Conservation (phyloP, 2,888 invertebrate genomes). For the Steromphala cineraria region DNA sequence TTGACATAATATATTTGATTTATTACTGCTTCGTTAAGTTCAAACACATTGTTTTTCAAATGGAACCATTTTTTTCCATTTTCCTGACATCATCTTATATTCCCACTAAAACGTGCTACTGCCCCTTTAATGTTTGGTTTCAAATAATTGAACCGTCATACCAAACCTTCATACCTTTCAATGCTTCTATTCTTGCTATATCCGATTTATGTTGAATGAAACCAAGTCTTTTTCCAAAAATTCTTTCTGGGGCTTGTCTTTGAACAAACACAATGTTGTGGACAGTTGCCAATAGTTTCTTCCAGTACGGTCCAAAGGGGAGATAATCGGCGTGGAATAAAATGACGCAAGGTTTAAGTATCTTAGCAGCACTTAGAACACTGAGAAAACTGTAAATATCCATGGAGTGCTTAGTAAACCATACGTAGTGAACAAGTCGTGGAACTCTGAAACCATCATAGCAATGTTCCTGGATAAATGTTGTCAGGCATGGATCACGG, state of each 20-base stretch:
- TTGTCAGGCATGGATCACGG: conserved; percentile 39
- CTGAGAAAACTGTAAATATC: conserved; percentile 55
- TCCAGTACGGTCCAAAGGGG: conserved; percentile 57
- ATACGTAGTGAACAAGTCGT: conserved; percentile 60
- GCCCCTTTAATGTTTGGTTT: too few species aligned
- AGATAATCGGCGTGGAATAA: conserved; percentile 53
- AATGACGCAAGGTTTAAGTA: conserved; percentile 57
- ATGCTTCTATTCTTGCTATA: conserved; percentile 52
- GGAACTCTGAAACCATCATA: conserved; percentile 40
- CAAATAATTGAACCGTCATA: neutral
- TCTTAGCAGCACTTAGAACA: conserved; percentile 53
- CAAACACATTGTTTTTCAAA: too few species aligned
- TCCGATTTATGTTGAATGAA: conserved; percentile 61
- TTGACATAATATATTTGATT: too few species aligned
- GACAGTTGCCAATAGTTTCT: conserved; percentile 49
- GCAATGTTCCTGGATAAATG: conserved; percentile 34
- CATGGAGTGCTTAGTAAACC: conserved; percentile 52
- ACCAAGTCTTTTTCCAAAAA: conserved; percentile 47
- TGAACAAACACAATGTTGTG: conserved; percentile 54
- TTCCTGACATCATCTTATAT: too few species aligned
- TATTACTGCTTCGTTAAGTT: too few species aligned
- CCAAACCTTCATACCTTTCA: conserved; percentile 44
- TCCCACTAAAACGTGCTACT: too few species aligned
- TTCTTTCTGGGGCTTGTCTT: conserved; percentile 43
- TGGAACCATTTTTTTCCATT: too few species aligned